Conservation (phyloP, 2,113 vertebrate species). For the Oceanodroma tethys region DNA sequence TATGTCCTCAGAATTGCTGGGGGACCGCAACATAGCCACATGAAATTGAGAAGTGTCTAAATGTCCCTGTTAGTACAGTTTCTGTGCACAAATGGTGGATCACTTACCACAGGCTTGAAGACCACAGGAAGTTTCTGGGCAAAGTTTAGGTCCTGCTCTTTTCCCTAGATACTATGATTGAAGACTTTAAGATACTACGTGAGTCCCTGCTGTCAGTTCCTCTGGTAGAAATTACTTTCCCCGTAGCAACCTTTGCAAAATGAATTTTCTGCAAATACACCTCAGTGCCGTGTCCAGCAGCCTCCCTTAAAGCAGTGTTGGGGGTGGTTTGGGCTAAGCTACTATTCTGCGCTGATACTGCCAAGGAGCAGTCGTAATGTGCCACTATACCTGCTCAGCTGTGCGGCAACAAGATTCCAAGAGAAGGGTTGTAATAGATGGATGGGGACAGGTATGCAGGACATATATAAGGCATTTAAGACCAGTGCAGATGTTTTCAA, state of each 20-base stretch:
- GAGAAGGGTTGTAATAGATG: neutral
- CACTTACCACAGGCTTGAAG: neutral
- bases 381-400: neutral
- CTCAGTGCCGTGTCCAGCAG: neutral
- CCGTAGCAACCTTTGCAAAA: neutral
- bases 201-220: neutral
- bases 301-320: neutral
- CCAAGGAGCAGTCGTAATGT: neutral
- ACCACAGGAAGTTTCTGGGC: neutral
- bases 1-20: neutral
- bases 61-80: neutral
- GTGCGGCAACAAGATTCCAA: neutral
- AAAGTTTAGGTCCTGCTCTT: neutral
- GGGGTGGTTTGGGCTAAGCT: neutral
- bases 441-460: neutral
- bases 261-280: neutral
- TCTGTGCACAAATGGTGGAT: neutral
- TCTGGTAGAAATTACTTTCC: neutral
- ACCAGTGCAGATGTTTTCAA: neutral
- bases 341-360: accelerated
- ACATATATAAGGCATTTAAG: neutral
- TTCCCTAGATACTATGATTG: neutral
- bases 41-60: neutral
- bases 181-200: neutral
- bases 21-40: neutral